Conservation (phyloP, 2,888 invertebrate species). For the Belgica antarctica region DNA sequence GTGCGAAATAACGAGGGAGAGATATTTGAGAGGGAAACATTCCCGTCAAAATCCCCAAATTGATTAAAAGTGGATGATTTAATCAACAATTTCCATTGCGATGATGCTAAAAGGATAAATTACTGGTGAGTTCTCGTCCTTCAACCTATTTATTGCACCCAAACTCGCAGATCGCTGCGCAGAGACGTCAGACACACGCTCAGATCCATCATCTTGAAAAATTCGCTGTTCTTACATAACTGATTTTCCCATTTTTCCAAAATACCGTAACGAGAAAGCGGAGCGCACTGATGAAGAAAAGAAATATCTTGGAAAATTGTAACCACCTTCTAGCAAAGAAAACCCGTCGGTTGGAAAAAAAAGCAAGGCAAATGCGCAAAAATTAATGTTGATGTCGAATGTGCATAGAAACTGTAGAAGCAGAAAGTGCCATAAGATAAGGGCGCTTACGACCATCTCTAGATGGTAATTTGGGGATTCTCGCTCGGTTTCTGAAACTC, state of each 20-base stretch:
- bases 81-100: conserved; percentile 37
- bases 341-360: not conserved
- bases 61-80: conserved; percentile 44
- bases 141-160: not conserved
- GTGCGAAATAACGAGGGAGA: not conserved
- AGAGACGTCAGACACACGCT: not conserved
- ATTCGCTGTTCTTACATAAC: conserved; percentile 9
- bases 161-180: not conserved
- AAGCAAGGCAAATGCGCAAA: not conserved
- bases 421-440: not conserved
- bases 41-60: conserved; percentile 14
- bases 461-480: too few relatives aligned
- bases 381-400: conserved; percentile 6
- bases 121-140: conserved; percentile 34
- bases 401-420: not conserved
- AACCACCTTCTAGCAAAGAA: too few relatives aligned
- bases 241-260: conserved; percentile 16
- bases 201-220: not conserved
- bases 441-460: not conserved
- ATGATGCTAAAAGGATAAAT: conserved; percentile 44
- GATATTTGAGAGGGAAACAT: not conserved
- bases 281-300: conserved; percentile 3
- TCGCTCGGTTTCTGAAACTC: too few relatives aligned
- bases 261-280: too few relatives aligned
- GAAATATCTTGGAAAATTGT: conserved; percentile 14